Evolutionary conservation across 2,797 vertebrate genomes (phyloP), one percentile per base, ranked within the genome.

Genomic region (Intellagama lesueurii): DNA sequence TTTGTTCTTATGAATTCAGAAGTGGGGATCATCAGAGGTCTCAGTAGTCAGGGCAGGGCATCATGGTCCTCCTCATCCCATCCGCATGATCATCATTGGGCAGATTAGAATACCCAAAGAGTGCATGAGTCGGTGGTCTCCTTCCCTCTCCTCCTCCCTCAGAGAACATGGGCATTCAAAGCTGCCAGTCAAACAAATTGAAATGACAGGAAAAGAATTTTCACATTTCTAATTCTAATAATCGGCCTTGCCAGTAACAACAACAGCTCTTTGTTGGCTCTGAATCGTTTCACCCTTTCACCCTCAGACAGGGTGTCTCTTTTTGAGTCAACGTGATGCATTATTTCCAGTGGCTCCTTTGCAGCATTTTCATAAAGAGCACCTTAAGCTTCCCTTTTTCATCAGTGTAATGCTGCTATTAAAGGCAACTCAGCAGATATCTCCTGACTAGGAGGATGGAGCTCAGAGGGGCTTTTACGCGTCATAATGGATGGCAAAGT

Each of bases 381-480:
- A 81, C 81, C 86, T 90, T 90, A 92, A 94, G n/a, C 52, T n/a
- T 44, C 32, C 72, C 4, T 86, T 92, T 56, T 94, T 90, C 69
- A 83, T 79, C 72, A 72, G 11, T 5, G 24, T 91, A 88, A 91
- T 85, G 73, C 90, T 79, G 69, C 89, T 92, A 92, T 90, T 86
- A 90, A 88, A 85, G 85, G 52, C 40, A 83, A 44, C 44, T 81
- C 75, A 52, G 79, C 70, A 40, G 72, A 81, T 91, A 92, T 88
- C 47, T 0, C 0, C 6, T 1, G 81, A 82, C 78, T 1, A 0
- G 82, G 91, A 86, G 64, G 19, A 87, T 90, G 75, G 52, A 87
- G 52, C 83, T 94, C 73, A 89, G 88, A 91, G 79, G 69, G 30
- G 72, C 16, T 88, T 88, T 92, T 83, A 30, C 78, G 32, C 47